Conservation (phyloP, 2,113 vertebrate genomes). For the Chlamydotis undulata region DNA sequence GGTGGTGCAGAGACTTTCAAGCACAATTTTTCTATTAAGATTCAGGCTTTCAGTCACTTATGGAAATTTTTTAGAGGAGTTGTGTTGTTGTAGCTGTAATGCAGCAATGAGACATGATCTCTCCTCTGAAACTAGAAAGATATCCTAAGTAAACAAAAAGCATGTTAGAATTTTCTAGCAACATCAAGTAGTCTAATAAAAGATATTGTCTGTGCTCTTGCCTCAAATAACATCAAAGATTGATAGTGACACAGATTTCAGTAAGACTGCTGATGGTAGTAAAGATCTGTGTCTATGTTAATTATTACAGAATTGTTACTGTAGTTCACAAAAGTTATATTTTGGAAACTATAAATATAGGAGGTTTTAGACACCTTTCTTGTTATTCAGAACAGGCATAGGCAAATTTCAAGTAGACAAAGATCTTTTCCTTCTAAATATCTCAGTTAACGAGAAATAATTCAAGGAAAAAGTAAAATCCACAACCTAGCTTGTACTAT, state of each 20-base stretch:
- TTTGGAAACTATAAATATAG: not conserved
- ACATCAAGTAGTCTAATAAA: not conserved
- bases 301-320: not conserved
- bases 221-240: not conserved
- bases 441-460: not conserved
- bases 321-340: not conserved
- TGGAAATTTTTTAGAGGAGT: not conserved
- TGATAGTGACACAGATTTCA: not conserved
- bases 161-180: not conserved
- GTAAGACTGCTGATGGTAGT: not conserved
- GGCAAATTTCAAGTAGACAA: not conserved
- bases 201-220: not conserved
- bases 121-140: not conserved
- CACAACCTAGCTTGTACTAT: not conserved
- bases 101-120: not conserved
- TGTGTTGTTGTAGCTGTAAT: not conserved
- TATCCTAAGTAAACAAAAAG: not conserved
- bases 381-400: not conserved
- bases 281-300: not conserved
- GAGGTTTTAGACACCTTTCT: not conserved
- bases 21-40: not conserved
- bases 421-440: not conserved
- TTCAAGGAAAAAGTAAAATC: not conserved
- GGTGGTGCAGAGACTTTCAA: not conserved
- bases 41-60: not conserved